Evolutionary conservation across 2,888 invertebrate genomes (phyloP).

Genomic region (Amblyjoppa proteus): DNA sequence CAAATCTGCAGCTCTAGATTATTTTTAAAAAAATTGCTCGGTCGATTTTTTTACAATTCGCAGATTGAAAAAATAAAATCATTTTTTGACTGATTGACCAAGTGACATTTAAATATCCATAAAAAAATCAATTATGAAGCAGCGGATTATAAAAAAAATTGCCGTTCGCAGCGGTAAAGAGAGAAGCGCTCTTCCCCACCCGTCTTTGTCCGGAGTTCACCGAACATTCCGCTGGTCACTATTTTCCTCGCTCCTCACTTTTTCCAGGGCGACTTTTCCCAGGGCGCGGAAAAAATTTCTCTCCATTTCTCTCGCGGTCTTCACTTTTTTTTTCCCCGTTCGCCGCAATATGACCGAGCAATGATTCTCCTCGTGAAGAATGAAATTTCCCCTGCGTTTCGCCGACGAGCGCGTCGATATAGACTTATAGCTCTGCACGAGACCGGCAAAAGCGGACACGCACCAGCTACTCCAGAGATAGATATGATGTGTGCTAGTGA

Average conservation of each 20-base stretch:
- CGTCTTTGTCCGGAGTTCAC: background rate
- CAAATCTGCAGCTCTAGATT: no score
- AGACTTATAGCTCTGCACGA: conserved; percentile 1
- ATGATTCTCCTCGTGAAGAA: background rate
- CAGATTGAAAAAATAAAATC: no score
- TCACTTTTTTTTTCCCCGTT: background rate
- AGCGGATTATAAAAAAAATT: no score
- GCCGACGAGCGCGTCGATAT: background rate
- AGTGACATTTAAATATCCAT: no score
- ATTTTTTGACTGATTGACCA: no score
- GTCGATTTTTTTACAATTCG: no score
- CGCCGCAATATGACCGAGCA: background rate
- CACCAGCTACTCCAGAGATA: background rate
- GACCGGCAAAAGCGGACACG: conserved; percentile 35
- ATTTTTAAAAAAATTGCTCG: no score
- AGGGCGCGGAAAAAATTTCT: background rate
- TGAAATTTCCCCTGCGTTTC: background rate
- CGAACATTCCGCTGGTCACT: background rate
- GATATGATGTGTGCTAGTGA: background rate
- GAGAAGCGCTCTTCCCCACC: no score
- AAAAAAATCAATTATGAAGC: no score
- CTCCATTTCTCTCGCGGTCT: background rate
- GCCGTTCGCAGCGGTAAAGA: no score
- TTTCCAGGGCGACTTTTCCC: no score
- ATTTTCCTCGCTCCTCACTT: background rate